Conservation (phyloP, 2,797 vertebrate species). For the Protosalanx chinensis region DNA sequence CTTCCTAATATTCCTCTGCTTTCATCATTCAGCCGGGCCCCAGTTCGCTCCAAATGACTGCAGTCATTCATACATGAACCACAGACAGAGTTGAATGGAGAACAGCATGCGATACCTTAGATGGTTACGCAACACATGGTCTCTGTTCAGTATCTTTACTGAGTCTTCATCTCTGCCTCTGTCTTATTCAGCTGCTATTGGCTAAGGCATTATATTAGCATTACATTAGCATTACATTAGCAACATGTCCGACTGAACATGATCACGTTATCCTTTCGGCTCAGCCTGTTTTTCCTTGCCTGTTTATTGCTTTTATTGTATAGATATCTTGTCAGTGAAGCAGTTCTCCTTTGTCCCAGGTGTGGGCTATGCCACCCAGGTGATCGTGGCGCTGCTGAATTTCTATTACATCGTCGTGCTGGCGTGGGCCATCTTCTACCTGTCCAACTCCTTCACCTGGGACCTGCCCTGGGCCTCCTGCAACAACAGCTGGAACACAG, state of each 20-base stretch:
- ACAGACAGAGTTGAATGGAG: neutral
- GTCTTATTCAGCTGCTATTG: no score
- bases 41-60: neutral
- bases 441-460: conserved; percentile 87
- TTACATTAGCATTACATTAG: no score
- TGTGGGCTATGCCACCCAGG: conserved; percentile 92
- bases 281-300: no score
- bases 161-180: no score
- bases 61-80: conserved; percentile 5
- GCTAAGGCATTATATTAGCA: no score
- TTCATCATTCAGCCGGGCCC: conserved; percentile 9
- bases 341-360: conserved; percentile 64
- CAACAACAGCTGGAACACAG: conserved; percentile 93
- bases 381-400: conserved; percentile 85
- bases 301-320: neutral
- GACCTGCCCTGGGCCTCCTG: conserved; percentile 93
- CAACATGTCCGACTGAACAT: no score
- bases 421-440: conserved; percentile 93
- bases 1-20: conserved; percentile 2
- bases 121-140: neutral
- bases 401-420: conserved; percentile 93
- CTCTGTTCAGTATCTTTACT: neutral
- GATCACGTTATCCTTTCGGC: no score
- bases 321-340: neutral
- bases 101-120: neutral